These are phyloP conservation scores for Gymnocheta viridis DNA, from an alignment of 2,888 invertebrate species.

Conservation along the genomic window DNA sequence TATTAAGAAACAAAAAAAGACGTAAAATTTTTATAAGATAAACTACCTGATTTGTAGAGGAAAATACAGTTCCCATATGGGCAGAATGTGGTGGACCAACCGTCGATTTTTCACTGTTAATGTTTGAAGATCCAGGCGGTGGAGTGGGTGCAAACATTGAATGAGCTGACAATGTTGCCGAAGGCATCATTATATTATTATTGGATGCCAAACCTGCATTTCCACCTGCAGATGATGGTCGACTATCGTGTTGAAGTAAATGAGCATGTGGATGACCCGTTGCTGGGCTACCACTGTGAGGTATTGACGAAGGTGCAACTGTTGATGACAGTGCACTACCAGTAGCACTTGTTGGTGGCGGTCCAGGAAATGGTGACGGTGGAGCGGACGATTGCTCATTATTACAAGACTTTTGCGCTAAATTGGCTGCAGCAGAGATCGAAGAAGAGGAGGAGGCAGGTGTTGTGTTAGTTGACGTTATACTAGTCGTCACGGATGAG, in stretches of 20 bases:
- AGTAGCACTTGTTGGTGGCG: constrained; percentile 39
- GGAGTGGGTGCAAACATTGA: constrained; percentile 58
- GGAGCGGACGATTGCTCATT: constrained; percentile 48
- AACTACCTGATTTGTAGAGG: constrained; percentile 62
- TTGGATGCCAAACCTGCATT: constrained; percentile 16
- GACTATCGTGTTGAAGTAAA: constrained; percentile 47
- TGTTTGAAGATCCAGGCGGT: constrained; percentile 39
- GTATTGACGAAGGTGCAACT: constrained; percentile 38
- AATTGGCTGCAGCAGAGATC: neutral
- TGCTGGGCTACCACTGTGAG: constrained; percentile 51
- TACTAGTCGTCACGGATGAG: constrained; percentile 56
- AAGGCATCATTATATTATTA: constrained; percentile 52
- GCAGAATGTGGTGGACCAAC: constrained; percentile 57
- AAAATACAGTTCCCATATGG: constrained; percentile 54
- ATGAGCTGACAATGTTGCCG: constrained; percentile 51
- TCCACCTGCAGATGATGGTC: constrained; percentile 61
- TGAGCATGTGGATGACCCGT: constrained; percentile 51
- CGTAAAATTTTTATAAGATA: neutral
- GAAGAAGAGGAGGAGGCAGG: constrained; percentile 41
- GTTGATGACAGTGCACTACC: constrained; percentile 36
- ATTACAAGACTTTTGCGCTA: constrained; percentile 55
- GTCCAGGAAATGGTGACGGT: constrained; percentile 64
- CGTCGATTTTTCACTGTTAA: constrained; percentile 33
- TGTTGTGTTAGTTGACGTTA: constrained; percentile 57
- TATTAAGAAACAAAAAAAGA: constrained; percentile 72